phyloP scores from a whole-genome alignment of 2,888 invertebrate genomes.

The Enoplolaimus lenunculus region DNA sequence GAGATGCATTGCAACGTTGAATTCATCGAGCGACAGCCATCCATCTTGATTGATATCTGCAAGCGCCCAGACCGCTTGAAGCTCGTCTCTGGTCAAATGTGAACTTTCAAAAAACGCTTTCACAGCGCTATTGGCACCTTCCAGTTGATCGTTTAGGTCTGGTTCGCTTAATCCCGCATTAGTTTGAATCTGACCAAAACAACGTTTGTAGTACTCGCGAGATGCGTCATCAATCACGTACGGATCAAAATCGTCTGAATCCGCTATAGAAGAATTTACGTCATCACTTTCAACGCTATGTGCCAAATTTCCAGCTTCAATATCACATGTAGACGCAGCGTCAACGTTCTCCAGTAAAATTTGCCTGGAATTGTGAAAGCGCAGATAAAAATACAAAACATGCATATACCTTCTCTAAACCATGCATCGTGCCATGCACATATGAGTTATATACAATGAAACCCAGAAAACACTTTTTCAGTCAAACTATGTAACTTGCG shows the following conservation, averaged over 20 bases:
- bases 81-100: slow-evolving; percentile 26
- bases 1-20: slow-evolving; percentile 38
- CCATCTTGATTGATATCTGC: slow-evolving; percentile 39
- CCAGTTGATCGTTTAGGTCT: neutral
- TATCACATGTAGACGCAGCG: neutral
- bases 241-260: slow-evolving; percentile 2
- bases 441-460: too few species aligned
- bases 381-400: neutral
- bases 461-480: too few species aligned
- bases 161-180: neutral
- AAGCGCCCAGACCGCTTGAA: slow-evolving; percentile 35
- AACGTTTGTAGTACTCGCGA: neutral
- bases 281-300: too few species aligned
- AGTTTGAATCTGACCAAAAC: neutral
- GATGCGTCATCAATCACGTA: slow-evolving; percentile 4
- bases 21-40: slow-evolving; percentile 36
- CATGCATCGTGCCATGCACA: too few species aligned
- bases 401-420: too few species aligned
- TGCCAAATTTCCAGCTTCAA: neutral
- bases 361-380: neutral
- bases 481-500: too few species aligned
- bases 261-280: too few species aligned
- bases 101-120: slow-evolving; percentile 8
- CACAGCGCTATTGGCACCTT: neutral
- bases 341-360: slow-evolving; percentile 6